Conservation (phyloP, 1,140 invertebrate genomes). For the roundworm (Caenorhabditis elegans) region DNA sequence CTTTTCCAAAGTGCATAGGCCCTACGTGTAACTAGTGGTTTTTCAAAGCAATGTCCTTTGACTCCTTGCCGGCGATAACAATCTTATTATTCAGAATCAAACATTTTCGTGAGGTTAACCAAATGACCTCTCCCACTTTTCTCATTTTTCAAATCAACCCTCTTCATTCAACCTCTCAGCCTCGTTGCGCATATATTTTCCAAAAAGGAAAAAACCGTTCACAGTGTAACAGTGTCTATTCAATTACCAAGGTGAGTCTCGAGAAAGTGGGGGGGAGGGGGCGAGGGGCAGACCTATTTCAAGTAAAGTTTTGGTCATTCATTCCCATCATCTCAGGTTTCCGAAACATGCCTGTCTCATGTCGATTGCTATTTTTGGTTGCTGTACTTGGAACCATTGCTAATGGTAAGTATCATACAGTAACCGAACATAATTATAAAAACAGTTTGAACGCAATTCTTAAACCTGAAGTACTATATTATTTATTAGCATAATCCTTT, state of each 20-base stretch:
- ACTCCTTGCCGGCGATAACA: neutral
- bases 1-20: no score
- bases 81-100: neutral
- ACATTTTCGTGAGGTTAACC: neutral
- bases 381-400: neutral
- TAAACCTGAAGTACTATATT: no score
- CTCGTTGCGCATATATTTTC: neutral
- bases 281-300: neutral
- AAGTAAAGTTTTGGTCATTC: slow-evolving; percentile 11
- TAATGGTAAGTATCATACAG: neutral
- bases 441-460: no score
- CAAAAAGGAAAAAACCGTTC: neutral
- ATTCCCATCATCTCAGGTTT: neutral
- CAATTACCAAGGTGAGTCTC: slow-evolving; percentile 27
- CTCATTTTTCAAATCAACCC: no score
- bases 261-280: no score
- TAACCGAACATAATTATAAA: neutral
- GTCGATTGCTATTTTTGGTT: neutral
- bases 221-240: slow-evolving; percentile 19
- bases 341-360: neutral
- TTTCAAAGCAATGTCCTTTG: neutral
- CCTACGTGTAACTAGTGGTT: no score
- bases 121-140: neutral
- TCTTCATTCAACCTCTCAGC: no score
- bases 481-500: no score